A percentile compares a stretch with the other conserved stretches of the same genome.
These are phyloP conservation scores for Brenthis hecate DNA, from an alignment of 2,888 invertebrate genomes.

Conservation along the genomic window DNA sequence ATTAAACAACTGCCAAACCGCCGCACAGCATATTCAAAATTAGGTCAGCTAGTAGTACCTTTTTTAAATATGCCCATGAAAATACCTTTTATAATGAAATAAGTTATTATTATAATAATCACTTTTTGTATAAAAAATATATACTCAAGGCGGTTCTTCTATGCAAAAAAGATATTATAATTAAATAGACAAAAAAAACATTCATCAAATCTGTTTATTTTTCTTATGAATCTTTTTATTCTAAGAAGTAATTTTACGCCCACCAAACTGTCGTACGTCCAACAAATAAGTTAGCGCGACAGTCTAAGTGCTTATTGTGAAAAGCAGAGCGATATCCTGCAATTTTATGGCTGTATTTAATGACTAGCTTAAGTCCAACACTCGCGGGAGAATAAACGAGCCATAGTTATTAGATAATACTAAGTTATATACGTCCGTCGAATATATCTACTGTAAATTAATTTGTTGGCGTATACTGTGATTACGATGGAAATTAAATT, in stretches of 20 bases:
- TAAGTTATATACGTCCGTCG: neutral
- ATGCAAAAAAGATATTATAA: no score
- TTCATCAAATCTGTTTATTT: no score
- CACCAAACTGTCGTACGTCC: neutral
- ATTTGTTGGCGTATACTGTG: no score
- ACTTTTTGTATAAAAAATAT: no score
- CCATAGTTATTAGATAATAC: neutral
- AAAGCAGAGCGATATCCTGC: neutral
- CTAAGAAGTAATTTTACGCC: neutral
- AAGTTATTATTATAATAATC: no score
- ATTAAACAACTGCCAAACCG: conserved; percentile 9
- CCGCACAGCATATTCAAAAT: conserved; percentile 1
- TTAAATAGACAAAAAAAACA: no score
- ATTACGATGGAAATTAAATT: neutral
- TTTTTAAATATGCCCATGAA: neutral
- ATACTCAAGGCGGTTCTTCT: no score
- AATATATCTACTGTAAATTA: no score
- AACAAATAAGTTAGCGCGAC: neutral
- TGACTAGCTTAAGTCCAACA: neutral
- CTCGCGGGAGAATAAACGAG: neutral
- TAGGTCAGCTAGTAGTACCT: conserved; percentile 2
- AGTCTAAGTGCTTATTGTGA: neutral
- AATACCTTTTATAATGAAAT: neutral
- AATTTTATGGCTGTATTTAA: neutral
- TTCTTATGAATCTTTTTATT: no score